A percentile compares a stretch with the other conserved stretches of the same genome.
phyloP scores from a whole-genome alignment of 2,113 vertebrate genomes.

The Solea senegalensis region DNA sequence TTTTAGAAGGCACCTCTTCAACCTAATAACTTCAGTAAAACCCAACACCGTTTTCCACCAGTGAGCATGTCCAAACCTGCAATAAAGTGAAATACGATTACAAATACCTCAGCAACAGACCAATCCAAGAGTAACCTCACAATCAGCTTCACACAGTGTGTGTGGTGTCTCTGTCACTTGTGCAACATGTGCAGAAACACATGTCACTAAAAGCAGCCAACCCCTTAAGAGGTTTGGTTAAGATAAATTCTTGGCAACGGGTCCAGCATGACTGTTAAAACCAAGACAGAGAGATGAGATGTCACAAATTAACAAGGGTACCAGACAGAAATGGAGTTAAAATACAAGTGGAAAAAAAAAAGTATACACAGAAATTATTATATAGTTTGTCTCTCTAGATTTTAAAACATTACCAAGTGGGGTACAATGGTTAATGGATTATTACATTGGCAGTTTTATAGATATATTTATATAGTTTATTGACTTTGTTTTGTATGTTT shows the following conservation, averaged over 20 bases:
- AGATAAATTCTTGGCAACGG: not conserved
- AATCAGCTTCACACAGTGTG: not conserved
- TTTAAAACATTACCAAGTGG: no score
- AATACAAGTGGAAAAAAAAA: not conserved
- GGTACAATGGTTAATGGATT: no score
- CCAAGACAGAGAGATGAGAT: conserved; percentile 3
- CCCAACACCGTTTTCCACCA: conserved; percentile 27
- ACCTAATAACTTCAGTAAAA: conserved; percentile 10
- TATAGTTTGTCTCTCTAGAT: not conserved
- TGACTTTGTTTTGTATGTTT: no score
- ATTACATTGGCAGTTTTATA: no score
- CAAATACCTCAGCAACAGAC: conserved; percentile 10
- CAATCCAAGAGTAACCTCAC: conserved; percentile 12
- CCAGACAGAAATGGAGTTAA: no score
- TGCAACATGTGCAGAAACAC: not conserved
- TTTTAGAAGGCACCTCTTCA: conserved; percentile 1
- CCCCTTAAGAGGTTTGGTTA: conserved; percentile 1
- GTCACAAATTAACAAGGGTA: not conserved
- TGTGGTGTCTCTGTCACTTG: not conserved
- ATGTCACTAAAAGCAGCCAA: conserved; percentile 5
- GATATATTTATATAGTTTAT: no score
- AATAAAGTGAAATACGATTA: not conserved
- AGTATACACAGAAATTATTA: conserved; percentile 1
- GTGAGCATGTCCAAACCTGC: conserved; percentile 50
- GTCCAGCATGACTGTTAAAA: conserved; percentile 25